These are phyloP conservation scores for Drosophila truncata DNA, from an alignment of 1,140 invertebrate genomes.

Conservation along the genomic window DNA sequence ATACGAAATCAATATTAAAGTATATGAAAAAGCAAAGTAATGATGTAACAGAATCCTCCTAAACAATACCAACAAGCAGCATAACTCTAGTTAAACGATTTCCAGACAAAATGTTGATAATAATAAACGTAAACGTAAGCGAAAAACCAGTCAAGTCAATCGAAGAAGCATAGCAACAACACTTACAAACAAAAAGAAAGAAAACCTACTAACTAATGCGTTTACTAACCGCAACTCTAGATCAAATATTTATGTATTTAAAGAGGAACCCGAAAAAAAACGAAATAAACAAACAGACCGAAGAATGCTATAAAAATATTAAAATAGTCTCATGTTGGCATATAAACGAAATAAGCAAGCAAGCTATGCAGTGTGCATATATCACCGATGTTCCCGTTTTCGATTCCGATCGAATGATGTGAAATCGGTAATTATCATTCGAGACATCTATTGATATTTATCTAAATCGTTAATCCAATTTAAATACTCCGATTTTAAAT, in stretches of 20 bases:
- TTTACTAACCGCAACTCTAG: conserved; percentile 73
- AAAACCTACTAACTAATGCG: conserved; percentile 68
- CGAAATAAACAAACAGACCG: conserved; percentile 28
- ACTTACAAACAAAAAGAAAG: too few species aligned
- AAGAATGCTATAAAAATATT: conserved; percentile 49
- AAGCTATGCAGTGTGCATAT: conserved; percentile 49
- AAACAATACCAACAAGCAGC: conserved; percentile 69
- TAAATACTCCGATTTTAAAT: conserved; percentile 3
- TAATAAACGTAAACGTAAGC: conserved; percentile 72
- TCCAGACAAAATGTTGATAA: conserved; percentile 73
- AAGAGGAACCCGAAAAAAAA: conserved; percentile 27
- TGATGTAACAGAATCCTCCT: conserved; percentile 77
- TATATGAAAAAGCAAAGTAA: conserved; percentile 52
- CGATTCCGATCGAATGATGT: conserved; percentile 13
- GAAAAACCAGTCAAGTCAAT: conserved; percentile 73
- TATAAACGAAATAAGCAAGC: conserved; percentile 42
- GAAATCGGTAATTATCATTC: background rate
- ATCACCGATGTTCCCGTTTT: conserved; percentile 19
- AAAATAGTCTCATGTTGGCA: conserved; percentile 67
- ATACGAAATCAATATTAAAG: conserved; percentile 45
- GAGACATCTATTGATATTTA: background rate
- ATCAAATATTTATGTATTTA: conserved; percentile 60
- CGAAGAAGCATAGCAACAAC: conserved; percentile 76
- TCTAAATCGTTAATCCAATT: conserved; percentile 2
- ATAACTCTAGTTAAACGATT: conserved; percentile 72